phyloP scores from a whole-genome alignment of 1,140 invertebrate species.

The Paraescarpia echinospica region DNA sequence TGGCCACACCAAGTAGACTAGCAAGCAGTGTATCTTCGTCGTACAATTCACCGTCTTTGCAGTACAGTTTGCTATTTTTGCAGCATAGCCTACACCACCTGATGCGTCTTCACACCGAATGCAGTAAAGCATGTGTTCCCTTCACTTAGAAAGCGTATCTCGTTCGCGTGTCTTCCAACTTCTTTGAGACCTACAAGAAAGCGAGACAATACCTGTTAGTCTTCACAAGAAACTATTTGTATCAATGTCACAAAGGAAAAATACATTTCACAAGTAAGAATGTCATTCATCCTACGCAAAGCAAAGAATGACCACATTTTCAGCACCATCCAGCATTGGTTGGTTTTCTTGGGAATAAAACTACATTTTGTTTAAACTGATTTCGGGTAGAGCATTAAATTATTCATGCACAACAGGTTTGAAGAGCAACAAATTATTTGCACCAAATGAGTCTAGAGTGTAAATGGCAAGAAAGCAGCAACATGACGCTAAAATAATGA shows the following conservation, averaged over 20 bases:
- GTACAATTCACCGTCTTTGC: too few relatives aligned
- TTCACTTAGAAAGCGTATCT: constrained; percentile 60
- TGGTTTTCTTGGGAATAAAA: too few relatives aligned
- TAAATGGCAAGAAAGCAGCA: too few relatives aligned
- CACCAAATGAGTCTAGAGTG: too few relatives aligned
- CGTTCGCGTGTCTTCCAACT: constrained; percentile 62
- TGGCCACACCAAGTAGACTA: neutral
- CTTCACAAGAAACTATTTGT: neutral
- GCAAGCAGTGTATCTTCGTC: neutral
- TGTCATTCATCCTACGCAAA: too few relatives aligned
- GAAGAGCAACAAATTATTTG: too few relatives aligned
- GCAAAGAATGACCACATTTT: too few relatives aligned
- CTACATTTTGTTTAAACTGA: too few relatives aligned
- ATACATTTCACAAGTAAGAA: constrained; percentile 14
- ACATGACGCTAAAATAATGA: neutral
- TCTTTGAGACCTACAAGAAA: constrained; percentile 65
- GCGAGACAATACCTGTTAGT: constrained; percentile 5
- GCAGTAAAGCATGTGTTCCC: neutral
- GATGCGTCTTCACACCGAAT: neutral
- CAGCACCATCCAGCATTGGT: too few relatives aligned
- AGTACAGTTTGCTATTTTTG: neutral
- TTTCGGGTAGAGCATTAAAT: too few relatives aligned
- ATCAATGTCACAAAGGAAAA: neutral
- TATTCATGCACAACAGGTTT: neutral
- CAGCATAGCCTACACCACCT: neutral